Evolutionary conservation across 2,797 vertebrate species (phyloP).

Genomic region (Parauchenoglanis ngamensis): DNA sequence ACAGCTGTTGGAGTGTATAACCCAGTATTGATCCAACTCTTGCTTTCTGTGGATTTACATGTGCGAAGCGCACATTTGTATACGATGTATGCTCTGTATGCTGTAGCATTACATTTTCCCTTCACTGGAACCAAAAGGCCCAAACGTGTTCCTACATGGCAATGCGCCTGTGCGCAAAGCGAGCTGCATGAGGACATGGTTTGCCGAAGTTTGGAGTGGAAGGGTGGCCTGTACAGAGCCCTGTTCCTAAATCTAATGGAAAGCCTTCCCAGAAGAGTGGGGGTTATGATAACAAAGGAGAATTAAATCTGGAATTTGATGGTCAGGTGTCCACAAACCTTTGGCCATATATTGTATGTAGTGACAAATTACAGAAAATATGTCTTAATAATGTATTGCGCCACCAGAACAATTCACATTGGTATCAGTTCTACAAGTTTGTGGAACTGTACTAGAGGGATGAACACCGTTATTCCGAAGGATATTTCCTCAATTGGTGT

Average conservation of each 20-base stretch:
- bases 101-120: background rate
- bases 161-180: background rate
- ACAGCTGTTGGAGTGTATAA: slow-evolving; percentile 8
- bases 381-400: background rate
- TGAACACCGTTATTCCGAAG: background rate
- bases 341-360: background rate
- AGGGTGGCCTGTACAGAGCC: background rate
- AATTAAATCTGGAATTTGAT: background rate
- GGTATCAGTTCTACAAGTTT: background rate
- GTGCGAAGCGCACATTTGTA: background rate
- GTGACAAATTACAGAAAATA: background rate
- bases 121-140: background rate
- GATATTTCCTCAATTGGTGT: background rate
- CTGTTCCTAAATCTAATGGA: background rate
- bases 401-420: background rate
- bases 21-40: background rate
- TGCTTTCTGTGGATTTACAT: background rate
- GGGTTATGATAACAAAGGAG: background rate
- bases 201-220: background rate
- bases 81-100: background rate
- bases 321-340: background rate
- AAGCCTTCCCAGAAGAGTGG: background rate
- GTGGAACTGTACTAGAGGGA: background rate
- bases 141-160: background rate
- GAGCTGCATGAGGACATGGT: background rate